These are phyloP conservation scores for Catotricha subobsoleta DNA, from an alignment of 2,888 invertebrate species.

Conservation along the genomic window DNA sequence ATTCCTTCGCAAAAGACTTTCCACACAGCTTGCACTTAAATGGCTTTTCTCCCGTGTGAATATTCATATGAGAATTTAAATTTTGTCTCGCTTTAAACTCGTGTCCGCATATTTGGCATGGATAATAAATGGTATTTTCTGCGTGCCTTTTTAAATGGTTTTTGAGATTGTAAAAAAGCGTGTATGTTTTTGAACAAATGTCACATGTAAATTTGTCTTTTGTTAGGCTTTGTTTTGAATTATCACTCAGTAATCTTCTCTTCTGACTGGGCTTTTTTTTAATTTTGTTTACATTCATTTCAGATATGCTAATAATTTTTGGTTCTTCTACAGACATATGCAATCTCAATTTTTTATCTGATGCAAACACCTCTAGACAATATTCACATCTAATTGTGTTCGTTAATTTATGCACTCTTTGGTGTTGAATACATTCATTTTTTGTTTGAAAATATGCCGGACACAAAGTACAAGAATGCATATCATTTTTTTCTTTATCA, in stretches of 20 bases:
- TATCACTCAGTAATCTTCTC: no score
- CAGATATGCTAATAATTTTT: not conserved
- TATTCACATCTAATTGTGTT: constrained; percentile 1
- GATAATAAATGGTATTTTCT: constrained; percentile 1
- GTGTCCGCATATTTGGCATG: not conserved
- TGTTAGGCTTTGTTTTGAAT: no score
- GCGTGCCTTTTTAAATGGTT: not conserved
- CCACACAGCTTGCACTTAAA: constrained; percentile 4
- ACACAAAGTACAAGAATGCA: not conserved
- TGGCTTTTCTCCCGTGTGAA: constrained; percentile 2
- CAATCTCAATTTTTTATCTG: not conserved
- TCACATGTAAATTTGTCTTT: not conserved
- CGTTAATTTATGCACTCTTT: constrained; percentile 1
- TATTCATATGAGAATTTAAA: not conserved
- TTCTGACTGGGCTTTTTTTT: not conserved
- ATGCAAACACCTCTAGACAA: constrained; percentile 1
- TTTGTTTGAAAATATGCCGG: constrained; percentile 2
- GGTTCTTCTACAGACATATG: no score
- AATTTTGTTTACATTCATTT: not conserved
- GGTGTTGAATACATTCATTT: not conserved
- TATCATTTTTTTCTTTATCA: not conserved
- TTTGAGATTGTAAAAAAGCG: constrained; percentile 1
- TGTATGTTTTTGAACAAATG: not conserved
- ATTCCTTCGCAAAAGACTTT: constrained; percentile 1
- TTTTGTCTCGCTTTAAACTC: constrained; percentile 4